A percentile compares a stretch with the other conserved stretches of the same genome.
These are phyloP conservation scores for Cantharis rufa DNA, from an alignment of 2,888 invertebrate genomes.

Conservation along the genomic window DNA sequence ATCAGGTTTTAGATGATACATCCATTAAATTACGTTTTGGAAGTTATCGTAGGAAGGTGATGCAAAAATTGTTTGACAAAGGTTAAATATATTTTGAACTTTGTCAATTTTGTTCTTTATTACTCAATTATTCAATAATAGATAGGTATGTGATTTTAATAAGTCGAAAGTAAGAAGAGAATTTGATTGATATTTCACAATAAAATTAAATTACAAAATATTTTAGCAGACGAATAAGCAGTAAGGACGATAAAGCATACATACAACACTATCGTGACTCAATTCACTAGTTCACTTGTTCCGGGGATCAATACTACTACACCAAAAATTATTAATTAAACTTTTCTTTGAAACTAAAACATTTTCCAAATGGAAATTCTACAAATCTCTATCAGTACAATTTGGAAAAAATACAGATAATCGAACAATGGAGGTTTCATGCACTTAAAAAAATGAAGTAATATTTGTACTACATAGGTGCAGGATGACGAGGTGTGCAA, in stretches of 20 bases:
- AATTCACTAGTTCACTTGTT: neutral
- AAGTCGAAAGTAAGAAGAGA: neutral
- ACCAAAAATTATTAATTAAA: no score
- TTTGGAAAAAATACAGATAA: neutral
- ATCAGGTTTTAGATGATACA: neutral
- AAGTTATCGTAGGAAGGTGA: neutral
- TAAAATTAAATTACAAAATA: no score
- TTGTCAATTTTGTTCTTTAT: neutral
- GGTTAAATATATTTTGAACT: neutral
- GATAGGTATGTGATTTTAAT: neutral
- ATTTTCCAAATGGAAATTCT: neutral
- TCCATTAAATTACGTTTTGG: neutral
- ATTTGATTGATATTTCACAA: neutral
- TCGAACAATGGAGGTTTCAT: neutral
- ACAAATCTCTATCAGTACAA: no score
- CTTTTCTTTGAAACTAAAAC: no score
- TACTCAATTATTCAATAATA: neutral
- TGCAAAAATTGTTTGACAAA: neutral
- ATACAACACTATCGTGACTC: neutral
- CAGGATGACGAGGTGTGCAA: neutral
- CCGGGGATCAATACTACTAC: neutral
- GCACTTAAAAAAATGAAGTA: neutral
- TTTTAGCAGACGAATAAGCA: no score
- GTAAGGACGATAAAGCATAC: neutral
- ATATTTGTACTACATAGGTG: no score